A percentile compares a stretch with the other conserved stretches of the same genome.
These are phyloP conservation scores for Phoenoteleia sp. DNA, from an alignment of 2,888 invertebrate species.

Conservation along the genomic window DNA sequence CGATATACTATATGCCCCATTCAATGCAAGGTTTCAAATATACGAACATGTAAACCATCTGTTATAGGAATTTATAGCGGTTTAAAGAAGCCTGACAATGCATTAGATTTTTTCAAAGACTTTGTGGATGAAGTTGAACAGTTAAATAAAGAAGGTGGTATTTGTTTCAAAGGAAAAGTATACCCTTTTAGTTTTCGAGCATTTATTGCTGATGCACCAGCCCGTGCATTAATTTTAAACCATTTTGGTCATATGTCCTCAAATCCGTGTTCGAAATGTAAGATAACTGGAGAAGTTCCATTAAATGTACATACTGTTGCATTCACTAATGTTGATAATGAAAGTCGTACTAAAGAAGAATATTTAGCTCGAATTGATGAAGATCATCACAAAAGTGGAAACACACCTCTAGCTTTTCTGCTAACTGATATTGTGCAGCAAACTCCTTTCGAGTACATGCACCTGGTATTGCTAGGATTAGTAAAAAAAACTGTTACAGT, in stretches of 20 bases:
- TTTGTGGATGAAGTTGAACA: not conserved
- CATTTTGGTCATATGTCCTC: not conserved
- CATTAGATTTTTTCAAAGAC: conserved; percentile 21
- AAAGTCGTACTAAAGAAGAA: not conserved
- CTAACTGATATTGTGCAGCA: not conserved
- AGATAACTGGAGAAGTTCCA: not conserved
- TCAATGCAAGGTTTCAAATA: conserved; percentile 18
- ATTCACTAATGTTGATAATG: not conserved
- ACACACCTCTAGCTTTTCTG: not conserved
- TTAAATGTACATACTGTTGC: not conserved
- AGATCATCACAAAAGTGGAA: not conserved
- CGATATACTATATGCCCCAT: conserved; percentile 20
- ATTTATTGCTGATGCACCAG: conserved; percentile 33
- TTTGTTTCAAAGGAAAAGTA: not conserved
- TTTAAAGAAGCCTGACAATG: conserved; percentile 19
- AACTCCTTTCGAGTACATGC: conserved; percentile 11
- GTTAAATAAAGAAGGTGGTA: not conserved
- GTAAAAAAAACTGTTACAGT: not conserved
- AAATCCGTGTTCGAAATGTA: conserved; percentile 15
- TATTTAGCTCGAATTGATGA: not conserved
- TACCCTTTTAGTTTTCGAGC: not conserved
- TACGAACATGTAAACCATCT: not conserved
- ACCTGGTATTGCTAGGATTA: conserved; percentile 10
- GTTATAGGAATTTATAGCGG: conserved; percentile 29
- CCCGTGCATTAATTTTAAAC: conserved; percentile 8